These are phyloP conservation scores for Bradysia coprophila DNA, from an alignment of 1,140 invertebrate species.

Conservation along the genomic window DNA sequence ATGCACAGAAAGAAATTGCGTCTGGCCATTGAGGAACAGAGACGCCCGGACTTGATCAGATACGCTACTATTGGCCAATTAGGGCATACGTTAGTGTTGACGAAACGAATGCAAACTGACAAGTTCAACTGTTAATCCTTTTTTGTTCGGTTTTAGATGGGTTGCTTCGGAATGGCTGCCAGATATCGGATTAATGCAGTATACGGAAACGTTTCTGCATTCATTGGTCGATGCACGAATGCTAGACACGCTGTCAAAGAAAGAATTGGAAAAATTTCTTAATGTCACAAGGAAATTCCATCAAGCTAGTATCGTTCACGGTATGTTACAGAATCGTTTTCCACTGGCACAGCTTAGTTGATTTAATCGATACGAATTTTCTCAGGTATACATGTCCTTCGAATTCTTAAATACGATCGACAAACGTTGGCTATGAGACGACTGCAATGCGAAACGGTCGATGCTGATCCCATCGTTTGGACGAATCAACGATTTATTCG, in stretches of 20 bases:
- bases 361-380: neutral
- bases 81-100: slow-evolving; percentile 39
- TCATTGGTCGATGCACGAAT: slow-evolving; percentile 82
- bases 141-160: slow-evolving; percentile 30
- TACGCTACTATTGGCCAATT: slow-evolving; percentile 73
- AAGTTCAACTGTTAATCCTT: neutral
- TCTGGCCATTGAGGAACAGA: slow-evolving; percentile 83
- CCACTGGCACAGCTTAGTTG: neutral
- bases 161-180: slow-evolving; percentile 82
- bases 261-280: slow-evolving; percentile 83
- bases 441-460: slow-evolving; percentile 69
- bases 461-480: slow-evolving; percentile 85
- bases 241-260: slow-evolving; percentile 80
- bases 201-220: slow-evolving; percentile 71
- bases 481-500: slow-evolving; percentile 84
- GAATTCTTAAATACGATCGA: slow-evolving; percentile 82
- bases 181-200: slow-evolving; percentile 75
- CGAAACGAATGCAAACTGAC: neutral
- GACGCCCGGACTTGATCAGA: slow-evolving; percentile 64
- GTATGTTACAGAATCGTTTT: slow-evolving; percentile 11
- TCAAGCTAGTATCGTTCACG: slow-evolving; percentile 83
- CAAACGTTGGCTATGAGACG: slow-evolving; percentile 72
- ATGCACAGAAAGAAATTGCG: slow-evolving; percentile 84
- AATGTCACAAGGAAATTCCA: slow-evolving; percentile 82
- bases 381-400: slow-evolving; percentile 64